Evolutionary conservation across 2,113 vertebrate genomes (phyloP), one percentile per base, ranked within the genome.

Genomic region (Leucosticte australis): DNA sequence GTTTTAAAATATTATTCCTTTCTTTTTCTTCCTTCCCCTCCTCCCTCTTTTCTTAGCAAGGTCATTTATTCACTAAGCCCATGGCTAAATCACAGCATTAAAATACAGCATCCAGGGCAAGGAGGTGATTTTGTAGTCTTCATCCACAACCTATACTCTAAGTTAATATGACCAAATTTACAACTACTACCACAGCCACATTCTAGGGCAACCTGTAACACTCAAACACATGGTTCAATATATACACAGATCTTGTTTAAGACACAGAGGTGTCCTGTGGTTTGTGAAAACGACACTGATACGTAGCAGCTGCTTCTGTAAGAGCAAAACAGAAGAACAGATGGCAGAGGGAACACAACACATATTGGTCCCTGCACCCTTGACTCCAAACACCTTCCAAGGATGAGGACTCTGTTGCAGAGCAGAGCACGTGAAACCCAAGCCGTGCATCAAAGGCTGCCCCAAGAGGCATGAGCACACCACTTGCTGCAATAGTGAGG

Each of bases 341-440:
- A 56, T 11, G 46, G 62, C 30, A 77, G 11, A 80, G 23, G 3
- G 7, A 67, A 78, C 26, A 50, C 15, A 70, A 22, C 7, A 33
- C 3, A 6, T 2, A n/a, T 0, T 42, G 19, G 15, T n/a, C 9
- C 13, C 57, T 11, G 31, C 20, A 46, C 8, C 6, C 9, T 4
- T 30, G 11, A 62, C 26, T 57, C 35, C 31, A 67, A 82, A 31
- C 9, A 7, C 4, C 30, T 70, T 53, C 46, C 13, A 67, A 53
- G 27, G 2, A 8, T 3, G 12, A 71, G 37, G 35, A 37, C 9
- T 7, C 20, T 14, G 10, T 1, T 47, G 21, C 63, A 60, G 23
- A 64, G 21, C 3, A 56, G 13, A 75, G 24, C 14, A 22, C 0
- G 0, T 15, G 15, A 49, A 64, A 33, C 7, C 0, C 0, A 74